Evolutionary conservation across 2,113 vertebrate genomes (phyloP).

Genomic region (Sminthopsis crassicaudata): DNA sequence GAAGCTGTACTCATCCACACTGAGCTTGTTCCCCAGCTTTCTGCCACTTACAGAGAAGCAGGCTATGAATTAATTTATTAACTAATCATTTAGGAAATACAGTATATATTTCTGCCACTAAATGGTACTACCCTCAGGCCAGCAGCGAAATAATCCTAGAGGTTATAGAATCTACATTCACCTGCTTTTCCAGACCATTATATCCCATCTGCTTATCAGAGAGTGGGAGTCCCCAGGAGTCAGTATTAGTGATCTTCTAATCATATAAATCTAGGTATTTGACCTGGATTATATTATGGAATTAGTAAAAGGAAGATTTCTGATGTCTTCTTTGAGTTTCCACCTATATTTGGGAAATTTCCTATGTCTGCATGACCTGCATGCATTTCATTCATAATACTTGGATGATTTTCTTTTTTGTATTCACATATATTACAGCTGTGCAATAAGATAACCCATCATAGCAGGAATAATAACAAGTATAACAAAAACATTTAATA

Average conservation of each 20-base stretch:
- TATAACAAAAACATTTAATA: background rate
- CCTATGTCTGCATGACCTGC: too few relatives aligned
- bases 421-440: background rate
- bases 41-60: background rate
- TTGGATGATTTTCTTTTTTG: background rate
- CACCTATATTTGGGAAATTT: background rate
- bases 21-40: background rate
- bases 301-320: background rate
- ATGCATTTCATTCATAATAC: background rate
- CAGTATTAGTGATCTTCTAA: background rate
- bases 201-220: background rate
- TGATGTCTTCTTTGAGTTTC: background rate
- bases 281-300: background rate
- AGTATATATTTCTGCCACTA: background rate
- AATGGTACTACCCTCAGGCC: background rate
- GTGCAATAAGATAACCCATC: background rate
- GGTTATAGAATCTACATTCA: too few relatives aligned
- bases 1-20: too few relatives aligned
- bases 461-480: background rate
- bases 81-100: background rate
- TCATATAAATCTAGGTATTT: background rate
- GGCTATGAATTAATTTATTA: background rate
- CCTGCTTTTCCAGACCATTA: too few relatives aligned
- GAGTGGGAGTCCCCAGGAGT: background rate
- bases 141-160: background rate